Percentiles rank a stretch among this genome's conserved stretches.
Evolutionary conservation across 2,888 invertebrate genomes (phyloP).

Genomic region (Tromatobia lineatoria): DNA sequence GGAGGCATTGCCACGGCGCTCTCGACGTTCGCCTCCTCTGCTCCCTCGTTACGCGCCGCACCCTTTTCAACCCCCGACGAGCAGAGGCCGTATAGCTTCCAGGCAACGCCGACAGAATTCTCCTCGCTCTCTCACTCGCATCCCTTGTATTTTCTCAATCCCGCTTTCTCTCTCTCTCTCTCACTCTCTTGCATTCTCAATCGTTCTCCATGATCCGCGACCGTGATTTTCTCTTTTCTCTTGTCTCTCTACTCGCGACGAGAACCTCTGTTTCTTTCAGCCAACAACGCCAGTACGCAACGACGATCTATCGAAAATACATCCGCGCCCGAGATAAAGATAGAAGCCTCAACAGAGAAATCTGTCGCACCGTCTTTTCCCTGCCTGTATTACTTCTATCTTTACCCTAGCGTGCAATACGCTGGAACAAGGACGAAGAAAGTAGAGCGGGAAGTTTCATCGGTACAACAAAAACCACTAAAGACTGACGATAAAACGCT

Average conservation of each 20-base stretch:
- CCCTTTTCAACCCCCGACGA: slow-evolving; percentile 23
- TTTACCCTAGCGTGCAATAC: background rate
- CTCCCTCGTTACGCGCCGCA: slow-evolving; percentile 42
- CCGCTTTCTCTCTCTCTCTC: background rate
- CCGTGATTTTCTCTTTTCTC: slow-evolving; percentile 5
- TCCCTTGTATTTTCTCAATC: slow-evolving; percentile 25
- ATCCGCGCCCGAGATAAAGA: slow-evolving; percentile 58
- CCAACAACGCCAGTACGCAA: slow-evolving; percentile 3
- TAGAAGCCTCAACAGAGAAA: slow-evolving; percentile 52
- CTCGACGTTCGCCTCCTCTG: slow-evolving; percentile 30
- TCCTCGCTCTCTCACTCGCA: slow-evolving; percentile 10
- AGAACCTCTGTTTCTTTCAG: background rate
- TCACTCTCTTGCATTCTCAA: background rate
- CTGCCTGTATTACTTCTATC: slow-evolving; percentile 13
- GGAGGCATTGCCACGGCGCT: slow-evolving; percentile 45
- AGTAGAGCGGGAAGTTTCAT: background rate
- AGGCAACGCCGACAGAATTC: slow-evolving; percentile 30
- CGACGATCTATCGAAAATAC: slow-evolving; percentile 77
- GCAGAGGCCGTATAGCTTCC: slow-evolving; percentile 24
- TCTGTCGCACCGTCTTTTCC: slow-evolving; percentile 18
- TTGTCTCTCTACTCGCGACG: background rate
- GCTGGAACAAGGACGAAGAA: background rate
- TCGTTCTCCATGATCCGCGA: slow-evolving; percentile 8
- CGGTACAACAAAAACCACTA: background rate
- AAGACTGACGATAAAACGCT: background rate